A percentile compares a stretch with the other conserved stretches of the same genome.
Evolutionary conservation across 1,140 invertebrate species (phyloP).

Genomic region (Euwallacea similis): DNA sequence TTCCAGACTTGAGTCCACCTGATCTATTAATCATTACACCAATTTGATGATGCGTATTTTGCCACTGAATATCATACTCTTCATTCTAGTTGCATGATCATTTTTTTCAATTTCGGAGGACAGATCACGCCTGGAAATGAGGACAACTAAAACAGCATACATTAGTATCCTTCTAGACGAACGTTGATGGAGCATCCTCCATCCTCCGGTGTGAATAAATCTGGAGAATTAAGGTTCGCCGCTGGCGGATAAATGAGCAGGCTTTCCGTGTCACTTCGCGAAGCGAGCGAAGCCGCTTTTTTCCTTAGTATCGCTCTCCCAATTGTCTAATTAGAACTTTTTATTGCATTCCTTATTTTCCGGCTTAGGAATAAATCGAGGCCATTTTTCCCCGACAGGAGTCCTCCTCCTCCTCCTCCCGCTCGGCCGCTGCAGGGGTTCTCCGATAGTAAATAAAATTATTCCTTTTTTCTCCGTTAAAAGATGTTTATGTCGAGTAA

Average conservation of each 20-base stretch:
- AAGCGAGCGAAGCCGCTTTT: constrained; percentile 7
- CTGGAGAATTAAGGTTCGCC: constrained; percentile 22
- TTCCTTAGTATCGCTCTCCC: constrained; percentile 8
- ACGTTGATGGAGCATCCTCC: constrained; percentile 17
- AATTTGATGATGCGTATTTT: too few relatives aligned
- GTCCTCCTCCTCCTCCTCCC: not conserved
- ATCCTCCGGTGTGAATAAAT: constrained; percentile 20
- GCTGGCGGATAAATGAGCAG: constrained; percentile 19
- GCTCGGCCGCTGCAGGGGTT: not conserved
- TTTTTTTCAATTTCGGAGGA: too few relatives aligned
- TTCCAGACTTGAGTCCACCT: too few relatives aligned
- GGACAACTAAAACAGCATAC: too few relatives aligned
- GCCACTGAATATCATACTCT: too few relatives aligned
- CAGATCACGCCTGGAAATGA: too few relatives aligned
- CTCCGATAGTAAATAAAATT: constrained; percentile 6
- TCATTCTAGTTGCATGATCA: too few relatives aligned
- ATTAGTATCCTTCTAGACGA: not conserved
- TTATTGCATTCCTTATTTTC: constrained; percentile 20
- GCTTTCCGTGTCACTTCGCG: constrained; percentile 20
- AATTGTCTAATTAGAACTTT: constrained; percentile 22
- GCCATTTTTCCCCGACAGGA: not conserved
- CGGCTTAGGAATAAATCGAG: constrained; percentile 6
- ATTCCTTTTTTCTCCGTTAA: not conserved
- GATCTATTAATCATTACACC: too few relatives aligned
- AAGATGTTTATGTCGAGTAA: not conserved